phyloP scores from a whole-genome alignment of 2,888 invertebrate genomes.

The Lasioglossum villosulum region DNA sequence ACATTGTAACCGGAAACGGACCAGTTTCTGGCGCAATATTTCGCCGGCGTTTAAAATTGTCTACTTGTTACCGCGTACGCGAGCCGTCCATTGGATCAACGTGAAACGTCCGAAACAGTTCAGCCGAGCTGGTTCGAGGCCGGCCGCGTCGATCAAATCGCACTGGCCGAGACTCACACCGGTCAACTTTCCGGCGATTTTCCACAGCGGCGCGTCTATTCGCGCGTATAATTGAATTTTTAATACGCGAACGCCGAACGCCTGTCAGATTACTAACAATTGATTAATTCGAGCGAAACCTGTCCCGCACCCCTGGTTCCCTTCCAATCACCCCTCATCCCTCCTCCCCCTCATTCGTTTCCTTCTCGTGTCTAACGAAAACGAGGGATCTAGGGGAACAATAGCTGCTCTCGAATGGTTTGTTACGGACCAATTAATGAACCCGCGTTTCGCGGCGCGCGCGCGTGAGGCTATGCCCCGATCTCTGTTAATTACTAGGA shows the following conservation, averaged over 20 bases:
- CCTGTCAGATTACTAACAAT: constrained; percentile 37
- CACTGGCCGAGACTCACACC: not conserved
- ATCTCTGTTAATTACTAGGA: not conserved
- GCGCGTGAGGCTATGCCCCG: not conserved
- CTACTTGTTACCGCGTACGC: not conserved
- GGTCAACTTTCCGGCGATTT: constrained; percentile 18
- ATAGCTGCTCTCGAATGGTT: not conserved
- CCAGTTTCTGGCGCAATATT: not conserved
- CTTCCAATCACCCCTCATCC: not conserved
- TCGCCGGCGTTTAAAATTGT: not conserved
- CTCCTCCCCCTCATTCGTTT: not conserved
- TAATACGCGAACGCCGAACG: constrained; percentile 24
- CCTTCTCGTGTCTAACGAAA: not conserved
- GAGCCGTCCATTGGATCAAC: not conserved
- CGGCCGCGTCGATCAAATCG: not conserved
- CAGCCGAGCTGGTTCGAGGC: not conserved
- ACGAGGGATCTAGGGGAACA: not conserved
- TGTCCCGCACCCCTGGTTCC: not conserved
- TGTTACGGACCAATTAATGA: constrained; percentile 35
- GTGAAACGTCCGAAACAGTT: not conserved
- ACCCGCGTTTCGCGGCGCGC: not conserved
- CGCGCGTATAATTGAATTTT: constrained; percentile 46
- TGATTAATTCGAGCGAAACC: constrained; percentile 30
- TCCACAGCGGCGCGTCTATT: not conserved
- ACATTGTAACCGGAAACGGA: not conserved